phyloP scores from a whole-genome alignment of 1,140 invertebrate species.

The Cotesia glomerata region DNA sequence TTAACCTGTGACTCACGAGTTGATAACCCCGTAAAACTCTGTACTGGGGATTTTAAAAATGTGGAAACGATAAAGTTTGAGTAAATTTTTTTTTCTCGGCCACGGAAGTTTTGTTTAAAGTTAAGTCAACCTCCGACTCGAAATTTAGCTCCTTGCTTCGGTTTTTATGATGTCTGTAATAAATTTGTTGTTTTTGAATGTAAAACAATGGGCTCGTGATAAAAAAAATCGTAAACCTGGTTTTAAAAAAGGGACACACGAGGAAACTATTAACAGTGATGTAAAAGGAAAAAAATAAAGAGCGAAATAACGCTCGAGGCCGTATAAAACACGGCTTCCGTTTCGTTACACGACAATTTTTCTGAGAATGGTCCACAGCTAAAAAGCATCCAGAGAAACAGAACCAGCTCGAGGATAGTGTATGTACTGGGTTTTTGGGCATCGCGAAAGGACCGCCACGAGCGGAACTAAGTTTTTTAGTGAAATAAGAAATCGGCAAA shows the following conservation, averaged over 20 bases:
- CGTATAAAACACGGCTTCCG: constrained; percentile 23
- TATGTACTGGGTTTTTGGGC: not conserved
- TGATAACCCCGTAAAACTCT: constrained; percentile 12
- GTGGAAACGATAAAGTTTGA: constrained; percentile 7
- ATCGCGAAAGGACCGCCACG: not conserved
- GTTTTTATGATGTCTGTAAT: not conserved
- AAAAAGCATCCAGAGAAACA: not conserved
- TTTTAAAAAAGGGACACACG: not conserved
- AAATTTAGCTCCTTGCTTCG: not conserved
- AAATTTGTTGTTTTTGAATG: not conserved
- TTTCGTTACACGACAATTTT: constrained; percentile 26
- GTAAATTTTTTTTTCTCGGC: not conserved
- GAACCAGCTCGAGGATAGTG: not conserved
- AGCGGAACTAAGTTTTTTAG: not conserved
- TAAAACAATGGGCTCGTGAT: not conserved
- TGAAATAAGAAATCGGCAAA: not conserved
- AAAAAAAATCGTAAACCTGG: not conserved
- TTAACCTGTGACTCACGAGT: constrained; percentile 20
- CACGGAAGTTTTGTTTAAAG: not conserved
- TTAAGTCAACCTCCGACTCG: not conserved
- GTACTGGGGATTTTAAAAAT: constrained; percentile 2
- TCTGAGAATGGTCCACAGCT: constrained; percentile 8
- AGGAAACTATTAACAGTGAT: constrained; percentile 14
- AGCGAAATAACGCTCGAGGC: constrained; percentile 1
- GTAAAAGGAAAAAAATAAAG: constrained; percentile 12